Evolutionary conservation across 2,113 vertebrate genomes (phyloP).

Genomic region (Toxostoma redivivum): DNA sequence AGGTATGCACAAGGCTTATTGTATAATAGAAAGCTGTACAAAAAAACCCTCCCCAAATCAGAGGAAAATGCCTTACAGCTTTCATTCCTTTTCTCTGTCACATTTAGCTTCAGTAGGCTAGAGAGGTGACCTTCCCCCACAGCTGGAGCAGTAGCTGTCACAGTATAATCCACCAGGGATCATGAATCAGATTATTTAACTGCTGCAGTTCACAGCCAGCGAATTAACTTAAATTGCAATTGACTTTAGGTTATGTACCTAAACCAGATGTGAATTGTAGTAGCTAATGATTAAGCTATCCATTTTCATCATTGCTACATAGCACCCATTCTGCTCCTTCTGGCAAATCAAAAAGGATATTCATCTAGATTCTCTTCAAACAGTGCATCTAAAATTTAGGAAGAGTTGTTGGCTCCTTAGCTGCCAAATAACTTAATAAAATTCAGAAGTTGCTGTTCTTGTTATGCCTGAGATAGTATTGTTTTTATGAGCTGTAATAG

Average conservation of each 20-base stretch:
- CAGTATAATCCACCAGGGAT: background rate
- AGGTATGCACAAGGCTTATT: background rate
- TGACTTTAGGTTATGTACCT: background rate
- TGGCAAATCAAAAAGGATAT: background rate
- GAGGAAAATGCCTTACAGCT: background rate
- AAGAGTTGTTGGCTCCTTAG: background rate
- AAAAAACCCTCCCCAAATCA: background rate
- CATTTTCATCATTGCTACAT: background rate
- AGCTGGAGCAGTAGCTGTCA: background rate
- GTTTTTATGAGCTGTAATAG: conserved; percentile 4
- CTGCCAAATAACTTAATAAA: background rate
- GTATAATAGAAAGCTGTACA: background rate
- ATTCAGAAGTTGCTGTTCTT: background rate
- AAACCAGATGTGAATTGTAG: background rate
- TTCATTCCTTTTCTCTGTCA: background rate
- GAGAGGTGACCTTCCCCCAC: background rate
- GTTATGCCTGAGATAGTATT: background rate
- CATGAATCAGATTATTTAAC: background rate
- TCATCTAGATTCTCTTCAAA: background rate
- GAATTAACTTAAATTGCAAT: background rate
- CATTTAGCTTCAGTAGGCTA: background rate
- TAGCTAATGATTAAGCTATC: background rate
- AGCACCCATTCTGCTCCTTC: background rate
- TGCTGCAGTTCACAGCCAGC: background rate
- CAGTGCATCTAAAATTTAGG: background rate